Base-by-base conservation (phyloP, 2,797 vertebrate genomes). In the Avahi laniger region DNA sequence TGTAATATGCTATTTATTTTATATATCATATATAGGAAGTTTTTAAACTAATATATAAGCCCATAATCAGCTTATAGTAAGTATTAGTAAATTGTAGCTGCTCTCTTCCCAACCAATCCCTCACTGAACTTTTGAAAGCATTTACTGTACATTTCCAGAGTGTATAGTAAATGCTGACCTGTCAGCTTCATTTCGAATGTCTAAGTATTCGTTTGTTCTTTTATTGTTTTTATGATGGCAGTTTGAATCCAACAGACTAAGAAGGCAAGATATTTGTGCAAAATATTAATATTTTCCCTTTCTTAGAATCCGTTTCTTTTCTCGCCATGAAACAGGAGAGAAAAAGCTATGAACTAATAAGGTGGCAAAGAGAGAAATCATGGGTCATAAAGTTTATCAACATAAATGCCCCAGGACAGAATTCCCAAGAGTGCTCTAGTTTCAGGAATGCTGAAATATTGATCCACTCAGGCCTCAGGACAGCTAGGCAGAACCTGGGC, bases 301-400 rank as follows among this genome's bases (percentile, higher is more conserved):
- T 93, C 20, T 96, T 93, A 33, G 26, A 89, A 93, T 81, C 26
- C 72, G 15, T 87, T 87, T 94, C 26, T 63, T 82, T 35, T 65
- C 14, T 73, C 15, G 84, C 41, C 28, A 22, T 22, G 38, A 89
- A 91, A 52, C 24, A 54, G 30, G 13, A 41, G 17, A 35, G 5
- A 38, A 38, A 93, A 57, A 30, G 30, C 41, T 91, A 57, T 91
- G 79, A 93, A 18, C 7, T 61, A 78, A n/a, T 57, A 61, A 75
- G 50, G 18, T 18, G 26, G 38, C 35, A 28, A 87, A 50, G 33
- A 70, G 59, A 78, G 54, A 75, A 83, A 26, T 9, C 10, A 18
- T 65, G 41, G 24, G 12, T 61, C 52, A 35, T 41, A 33, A 57
- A 82, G 61, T 30, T 24, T 54, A 41, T 73, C 43, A 35, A 3